Base-by-base conservation (phyloP, 2,797 vertebrate genomes). In the Chelonia mydas region DNA sequence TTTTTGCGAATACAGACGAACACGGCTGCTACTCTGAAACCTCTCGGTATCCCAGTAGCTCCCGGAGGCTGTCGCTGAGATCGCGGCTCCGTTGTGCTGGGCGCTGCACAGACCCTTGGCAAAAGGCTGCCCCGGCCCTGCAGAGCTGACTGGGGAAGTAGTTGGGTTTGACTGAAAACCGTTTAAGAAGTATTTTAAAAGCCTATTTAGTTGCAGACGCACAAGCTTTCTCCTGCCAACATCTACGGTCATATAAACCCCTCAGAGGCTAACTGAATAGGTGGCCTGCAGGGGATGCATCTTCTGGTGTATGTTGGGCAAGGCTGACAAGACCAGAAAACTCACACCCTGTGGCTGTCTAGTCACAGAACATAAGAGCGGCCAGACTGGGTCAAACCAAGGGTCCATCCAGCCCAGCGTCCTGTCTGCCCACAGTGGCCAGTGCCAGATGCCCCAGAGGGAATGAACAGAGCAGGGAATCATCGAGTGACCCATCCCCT, bases 301-400 rank as follows among this genome's bases (percentile, higher is more conserved):
- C 9, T 74, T 96, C 96, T 83, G 91, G 61, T 0, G 0, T 45
- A 81, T 1, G 3, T 1, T 0, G 81, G 0, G 0, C 10, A 5
- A 59, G 80, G 82, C 21, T 92, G 88, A 94, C 50, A 27, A 53
- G 93, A 83, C 78, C 74, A 92, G 57, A 68, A 89, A 8, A 83
- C 68, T 19, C 85, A 74, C 77, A 55, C 8, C 23, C 51, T 87
- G 94, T 61, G 57, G n/a, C 94, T 89, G 59, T 93, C 11, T 33
- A 33, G 59, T 0, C 16, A 3, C 54, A 54, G 54, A 54, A 10
- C 21, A 10, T 10, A 25, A 25, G 54, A 54, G 9, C 2, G 9
- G 21, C 23, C 54, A 11, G 4, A 25, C 54, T 54, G 54, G 54
- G 23, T 54, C 54, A 54, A 54, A 10, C 54, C 54, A 54, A 2